phyloP scores from a whole-genome alignment of 2,113 vertebrate genomes.

The Oreochromis spilurus region DNA sequence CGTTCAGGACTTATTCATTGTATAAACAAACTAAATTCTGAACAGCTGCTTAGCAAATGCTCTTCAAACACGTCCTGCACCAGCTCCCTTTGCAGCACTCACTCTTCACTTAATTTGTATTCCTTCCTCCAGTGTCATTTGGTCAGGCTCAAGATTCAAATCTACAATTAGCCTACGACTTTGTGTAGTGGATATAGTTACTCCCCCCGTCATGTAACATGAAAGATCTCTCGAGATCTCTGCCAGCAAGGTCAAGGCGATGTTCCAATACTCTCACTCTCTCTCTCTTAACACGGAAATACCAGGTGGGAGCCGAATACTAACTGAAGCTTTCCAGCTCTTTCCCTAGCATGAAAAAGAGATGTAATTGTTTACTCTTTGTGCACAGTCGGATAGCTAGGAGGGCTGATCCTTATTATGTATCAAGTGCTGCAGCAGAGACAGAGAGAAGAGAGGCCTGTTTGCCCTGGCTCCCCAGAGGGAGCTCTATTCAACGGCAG shows the following conservation, averaged over 20 bases:
- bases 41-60: slow-evolving; percentile 33
- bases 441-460: slow-evolving; percentile 40
- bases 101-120: slow-evolving; percentile 39
- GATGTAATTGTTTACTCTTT: slow-evolving; percentile 58
- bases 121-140: slow-evolving; percentile 26
- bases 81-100: background rate
- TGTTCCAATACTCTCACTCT: background rate
- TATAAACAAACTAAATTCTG: slow-evolving; percentile 45
- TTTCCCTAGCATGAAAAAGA: slow-evolving; percentile 41
- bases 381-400: slow-evolving; percentile 36
- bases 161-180: slow-evolving; percentile 55
- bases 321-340: slow-evolving; percentile 14
- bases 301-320: slow-evolving; percentile 27
- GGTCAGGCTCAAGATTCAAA: slow-evolving; percentile 45
- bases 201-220: background rate
- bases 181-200: background rate
- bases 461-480: slow-evolving; percentile 50
- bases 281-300: background rate
- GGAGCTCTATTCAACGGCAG: slow-evolving; percentile 34
- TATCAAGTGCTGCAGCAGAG: slow-evolving; percentile 31
- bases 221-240: slow-evolving; percentile 25
- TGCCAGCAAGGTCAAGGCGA: slow-evolving; percentile 35
- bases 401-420: slow-evolving; percentile 51
- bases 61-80: background rate
- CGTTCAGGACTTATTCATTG: slow-evolving; percentile 52